Evolutionary conservation across 2,888 invertebrate genomes (phyloP), one percentile per base, ranked within the genome.

Genomic region (Noctua pronuba): DNA sequence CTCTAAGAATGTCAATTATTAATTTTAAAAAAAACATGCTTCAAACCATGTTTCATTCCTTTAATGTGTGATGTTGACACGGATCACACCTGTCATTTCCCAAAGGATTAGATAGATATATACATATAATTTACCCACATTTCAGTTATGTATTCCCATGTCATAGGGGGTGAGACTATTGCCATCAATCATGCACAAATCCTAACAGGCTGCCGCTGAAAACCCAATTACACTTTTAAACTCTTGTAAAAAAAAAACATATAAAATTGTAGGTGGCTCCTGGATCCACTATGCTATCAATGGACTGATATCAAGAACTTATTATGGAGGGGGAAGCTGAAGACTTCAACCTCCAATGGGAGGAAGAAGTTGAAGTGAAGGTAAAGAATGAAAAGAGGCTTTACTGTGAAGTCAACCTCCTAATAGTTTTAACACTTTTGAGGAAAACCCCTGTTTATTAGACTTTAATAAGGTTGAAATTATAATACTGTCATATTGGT

Each of bases 311-410:
- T 73, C 86, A 88, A 74, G 83, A 87, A 82, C 65, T 75, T 75
- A 92, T 73, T 75, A 96, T 95, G 96, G 95, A 95, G 82, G 93
- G 92, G 75, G 96, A 94, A 82, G 92, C 92, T 71, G 95, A 94
- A 80, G 95, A 95, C 64, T 96, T 95, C 86, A 93, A 93, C 88
- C 95, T 96, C 90, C 96, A 95, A 18, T 97, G 97, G 97, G 95
- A 94, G 90, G 96, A 95, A 81, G 95, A 94, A 85, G 94, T 94
- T 71, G 94, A 94, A 85, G 93, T 94, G 5, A 95, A 96, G 94
- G 96, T 96, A 91, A 90, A 62, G 4, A 64, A 38, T 8, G 8
- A 41, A 58, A 49, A 8, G 24, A 52, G 35, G 31, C 31, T 74
- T 74, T 60, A 67, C 31, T 41, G 8, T 49, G 13, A 38, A 49